These are phyloP conservation scores for Daktulosphaira vitifoliae DNA, from an alignment of 1,140 invertebrate genomes.

Conservation along the genomic window DNA sequence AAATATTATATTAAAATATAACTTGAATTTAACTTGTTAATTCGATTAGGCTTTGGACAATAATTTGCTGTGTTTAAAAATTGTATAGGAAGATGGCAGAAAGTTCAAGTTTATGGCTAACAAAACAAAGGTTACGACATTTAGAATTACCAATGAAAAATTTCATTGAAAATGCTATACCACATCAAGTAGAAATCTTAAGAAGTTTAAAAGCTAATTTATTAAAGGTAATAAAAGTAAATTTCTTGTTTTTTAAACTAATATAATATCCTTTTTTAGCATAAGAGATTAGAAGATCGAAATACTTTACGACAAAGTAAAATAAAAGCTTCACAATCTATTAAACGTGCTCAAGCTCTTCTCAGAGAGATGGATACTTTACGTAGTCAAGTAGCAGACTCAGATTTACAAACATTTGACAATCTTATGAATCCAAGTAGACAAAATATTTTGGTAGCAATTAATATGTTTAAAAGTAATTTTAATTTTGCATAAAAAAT, in stretches of 20 bases:
- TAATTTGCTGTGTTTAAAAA: too few relatives aligned
- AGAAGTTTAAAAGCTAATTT: slow-evolving; percentile 9
- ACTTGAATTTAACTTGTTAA: too few relatives aligned
- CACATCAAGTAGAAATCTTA: slow-evolving; percentile 5
- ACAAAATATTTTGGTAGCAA: slow-evolving; percentile 2
- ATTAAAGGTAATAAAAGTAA: too few relatives aligned
- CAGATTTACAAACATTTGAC: slow-evolving; percentile 2
- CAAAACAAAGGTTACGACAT: slow-evolving; percentile 18
- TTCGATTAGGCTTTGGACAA: too few relatives aligned
- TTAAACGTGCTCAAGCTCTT: slow-evolving; percentile 1
- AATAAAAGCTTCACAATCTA: slow-evolving; percentile 15
- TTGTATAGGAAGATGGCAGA: too few relatives aligned
- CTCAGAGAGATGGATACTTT: slow-evolving; percentile 25
- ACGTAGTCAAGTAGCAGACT: slow-evolving; percentile 11
- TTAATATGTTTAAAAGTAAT: slow-evolving; percentile 26
- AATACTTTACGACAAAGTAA: slow-evolving; percentile 6
- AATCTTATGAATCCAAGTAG: background rate
- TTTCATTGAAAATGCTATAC: slow-evolving; percentile 11
- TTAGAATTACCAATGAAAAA: slow-evolving; percentile 19
- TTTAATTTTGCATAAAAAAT: too few relatives aligned
- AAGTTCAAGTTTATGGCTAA: slow-evolving; percentile 8
- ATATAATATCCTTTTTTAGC: background rate
- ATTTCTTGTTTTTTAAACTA: background rate
- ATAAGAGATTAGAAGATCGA: slow-evolving; percentile 16
- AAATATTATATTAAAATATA: too few relatives aligned